phyloP scores from a whole-genome alignment of 2,797 vertebrate genomes.

The Urocyon cinereoargenteus region DNA sequence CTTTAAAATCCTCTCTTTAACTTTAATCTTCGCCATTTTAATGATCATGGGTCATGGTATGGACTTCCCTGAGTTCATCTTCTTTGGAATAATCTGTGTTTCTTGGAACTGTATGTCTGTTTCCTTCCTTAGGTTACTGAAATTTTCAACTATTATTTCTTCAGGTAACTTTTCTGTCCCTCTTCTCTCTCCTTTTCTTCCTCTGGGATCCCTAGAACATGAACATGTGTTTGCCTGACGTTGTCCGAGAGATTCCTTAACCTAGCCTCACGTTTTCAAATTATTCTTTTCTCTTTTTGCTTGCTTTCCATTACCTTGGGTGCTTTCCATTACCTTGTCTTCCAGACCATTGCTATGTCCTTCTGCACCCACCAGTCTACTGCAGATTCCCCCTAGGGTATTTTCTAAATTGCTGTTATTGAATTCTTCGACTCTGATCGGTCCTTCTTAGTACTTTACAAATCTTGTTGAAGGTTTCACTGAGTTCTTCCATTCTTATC shows the following conservation, averaged over 20 bases:
- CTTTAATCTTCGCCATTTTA: not conserved
- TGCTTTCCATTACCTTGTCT: not conserved
- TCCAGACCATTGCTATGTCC: not conserved
- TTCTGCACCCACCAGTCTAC: not conserved
- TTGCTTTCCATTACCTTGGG: not conserved
- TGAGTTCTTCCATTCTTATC: not conserved
- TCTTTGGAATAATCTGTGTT: not conserved
- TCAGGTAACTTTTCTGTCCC: not conserved
- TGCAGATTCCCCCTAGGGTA: not conserved
- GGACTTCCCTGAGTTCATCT: not conserved
- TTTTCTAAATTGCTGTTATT: not conserved
- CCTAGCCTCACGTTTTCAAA: not conserved
- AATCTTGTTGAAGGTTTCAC: not conserved
- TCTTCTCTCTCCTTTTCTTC: not conserved
- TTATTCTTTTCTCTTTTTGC: not conserved
- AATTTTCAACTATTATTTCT: not conserved
- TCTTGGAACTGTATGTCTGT: not conserved
- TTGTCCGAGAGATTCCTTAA: not conserved
- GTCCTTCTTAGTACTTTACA: not conserved
- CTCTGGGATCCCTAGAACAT: not conserved
- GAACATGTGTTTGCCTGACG: not conserved
- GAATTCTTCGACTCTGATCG: not conserved
- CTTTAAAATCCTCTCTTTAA: not conserved
- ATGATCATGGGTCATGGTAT: not conserved
- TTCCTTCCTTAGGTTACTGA: not conserved